These are phyloP conservation scores for Brachyptera risi DNA, from an alignment of 2,888 invertebrate species.

Conservation along the genomic window DNA sequence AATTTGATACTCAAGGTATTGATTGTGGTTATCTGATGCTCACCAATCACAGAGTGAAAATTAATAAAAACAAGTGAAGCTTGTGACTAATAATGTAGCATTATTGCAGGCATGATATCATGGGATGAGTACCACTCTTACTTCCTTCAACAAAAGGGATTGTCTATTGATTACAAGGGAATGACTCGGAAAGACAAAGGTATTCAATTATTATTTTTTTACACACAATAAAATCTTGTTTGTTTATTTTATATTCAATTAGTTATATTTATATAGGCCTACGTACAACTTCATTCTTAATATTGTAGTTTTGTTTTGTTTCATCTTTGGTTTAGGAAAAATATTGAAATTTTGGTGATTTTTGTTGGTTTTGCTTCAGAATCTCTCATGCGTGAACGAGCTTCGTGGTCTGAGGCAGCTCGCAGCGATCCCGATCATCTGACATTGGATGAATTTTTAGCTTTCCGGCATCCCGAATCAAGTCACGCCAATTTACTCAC, in stretches of 20 bases:
- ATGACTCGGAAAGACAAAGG: constrained; percentile 10
- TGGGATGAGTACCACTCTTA: constrained; percentile 79
- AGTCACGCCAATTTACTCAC: constrained; percentile 62
- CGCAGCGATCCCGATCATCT: constrained; percentile 68
- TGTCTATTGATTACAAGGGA: constrained; percentile 37
- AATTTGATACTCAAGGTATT: no score
- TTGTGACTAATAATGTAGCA: not conserved
- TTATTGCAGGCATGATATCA: constrained; percentile 56
- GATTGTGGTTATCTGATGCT: no score
- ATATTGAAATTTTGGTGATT: no score
- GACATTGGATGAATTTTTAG: constrained; percentile 70
- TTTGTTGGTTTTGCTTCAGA: constrained; percentile 46
- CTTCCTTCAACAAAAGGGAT: constrained; percentile 66
- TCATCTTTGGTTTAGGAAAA: not conserved
- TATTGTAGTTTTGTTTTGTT: constrained; percentile 17
- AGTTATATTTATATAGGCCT: no score
- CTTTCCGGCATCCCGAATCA: constrained; percentile 81
- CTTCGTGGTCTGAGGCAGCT: constrained; percentile 74
- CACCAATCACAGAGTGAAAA: not conserved
- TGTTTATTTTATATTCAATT: no score
- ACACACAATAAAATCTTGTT: no score
- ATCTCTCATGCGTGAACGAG: constrained; percentile 70
- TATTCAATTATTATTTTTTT: not conserved
- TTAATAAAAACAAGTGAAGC: not conserved
- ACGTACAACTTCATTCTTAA: no score